A percentile compares a stretch with the other conserved stretches of the same genome.
Evolutionary conservation across 2,888 invertebrate species (phyloP).

Genomic region (Heteromyza rotundicornis): DNA sequence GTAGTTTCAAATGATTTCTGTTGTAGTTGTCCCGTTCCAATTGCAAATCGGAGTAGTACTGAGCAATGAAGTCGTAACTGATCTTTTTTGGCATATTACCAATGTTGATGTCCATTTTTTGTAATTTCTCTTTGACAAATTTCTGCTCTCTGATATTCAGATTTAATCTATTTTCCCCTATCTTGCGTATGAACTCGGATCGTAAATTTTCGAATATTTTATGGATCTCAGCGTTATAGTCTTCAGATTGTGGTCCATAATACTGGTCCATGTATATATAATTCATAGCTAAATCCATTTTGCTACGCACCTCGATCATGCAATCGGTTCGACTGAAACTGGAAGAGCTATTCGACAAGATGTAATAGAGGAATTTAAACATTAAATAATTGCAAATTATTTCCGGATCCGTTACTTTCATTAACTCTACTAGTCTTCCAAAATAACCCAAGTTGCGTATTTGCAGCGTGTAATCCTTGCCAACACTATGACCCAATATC

Average conservation of each 20-base stretch:
- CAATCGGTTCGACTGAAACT: conserved; percentile 35
- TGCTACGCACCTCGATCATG: conserved; percentile 43
- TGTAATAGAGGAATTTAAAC: conserved; percentile 41
- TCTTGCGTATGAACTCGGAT: conserved; percentile 33
- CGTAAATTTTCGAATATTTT: conserved; percentile 34
- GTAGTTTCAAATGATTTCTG: conserved; percentile 38
- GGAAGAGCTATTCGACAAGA: conserved; percentile 34
- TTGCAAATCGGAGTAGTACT: conserved; percentile 35
- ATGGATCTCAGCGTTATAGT: conserved; percentile 12
- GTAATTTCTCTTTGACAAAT: conserved; percentile 35
- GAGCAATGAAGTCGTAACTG: conserved; percentile 23
- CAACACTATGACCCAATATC: conserved; percentile 27
- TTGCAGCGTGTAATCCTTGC: conserved; percentile 25
- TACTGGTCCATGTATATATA: conserved; percentile 41
- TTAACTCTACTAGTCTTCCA: conserved; percentile 23
- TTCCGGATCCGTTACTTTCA: conserved; percentile 25
- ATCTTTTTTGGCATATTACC: conserved; percentile 44
- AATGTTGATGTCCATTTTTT: conserved; percentile 42
- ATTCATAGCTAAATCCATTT: conserved; percentile 46
- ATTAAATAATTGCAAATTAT: conserved; percentile 49
- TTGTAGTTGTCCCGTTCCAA: conserved; percentile 33
- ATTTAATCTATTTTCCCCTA: conserved; percentile 34
- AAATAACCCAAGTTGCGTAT: conserved; percentile 35
- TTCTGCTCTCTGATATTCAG: conserved; percentile 21
- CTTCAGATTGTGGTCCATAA: conserved; percentile 14